These are phyloP conservation scores for Nyctalus aviator DNA, from an alignment of 2,797 vertebrate species.

Conservation along the genomic window DNA sequence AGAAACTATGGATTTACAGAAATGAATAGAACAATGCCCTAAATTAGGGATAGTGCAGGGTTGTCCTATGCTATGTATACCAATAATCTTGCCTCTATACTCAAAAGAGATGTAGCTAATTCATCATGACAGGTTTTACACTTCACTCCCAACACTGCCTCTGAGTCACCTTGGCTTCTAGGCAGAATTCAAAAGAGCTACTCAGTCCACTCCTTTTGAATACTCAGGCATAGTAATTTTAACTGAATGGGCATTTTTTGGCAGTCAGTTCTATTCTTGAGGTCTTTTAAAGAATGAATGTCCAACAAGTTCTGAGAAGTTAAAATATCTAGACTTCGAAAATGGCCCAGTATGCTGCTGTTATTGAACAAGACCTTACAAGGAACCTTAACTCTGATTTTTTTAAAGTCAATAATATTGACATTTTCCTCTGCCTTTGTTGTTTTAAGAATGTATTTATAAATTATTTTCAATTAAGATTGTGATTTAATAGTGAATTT, in stretches of 20 bases:
- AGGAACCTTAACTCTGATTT: slow-evolving; percentile 30
- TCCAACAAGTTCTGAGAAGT: neutral
- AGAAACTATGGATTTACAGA: neutral
- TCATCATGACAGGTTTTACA: neutral
- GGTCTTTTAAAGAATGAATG: slow-evolving; percentile 8
- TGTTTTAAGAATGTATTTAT: slow-evolving; percentile 42
- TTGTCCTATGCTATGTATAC: neutral
- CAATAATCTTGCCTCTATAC: neutral
- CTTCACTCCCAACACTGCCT: neutral
- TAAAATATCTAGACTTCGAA: neutral
- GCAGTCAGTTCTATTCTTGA: neutral
- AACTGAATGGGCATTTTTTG: neutral
- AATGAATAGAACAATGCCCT: neutral
- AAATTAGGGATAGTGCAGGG: neutral
- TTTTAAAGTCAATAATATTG: neutral
- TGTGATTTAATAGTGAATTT: slow-evolving; percentile 19
- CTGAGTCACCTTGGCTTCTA: neutral
- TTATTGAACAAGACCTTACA: neutral
- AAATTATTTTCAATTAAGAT: slow-evolving; percentile 53
- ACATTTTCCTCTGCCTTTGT: neutral
- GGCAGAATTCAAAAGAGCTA: neutral
- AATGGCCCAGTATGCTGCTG: neutral
- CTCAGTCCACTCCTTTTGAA: neutral
- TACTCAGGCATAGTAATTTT: neutral
- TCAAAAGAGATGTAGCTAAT: neutral